Conservation (phyloP, 2,113 vertebrate species). For the Hypomesus transpacificus region DNA sequence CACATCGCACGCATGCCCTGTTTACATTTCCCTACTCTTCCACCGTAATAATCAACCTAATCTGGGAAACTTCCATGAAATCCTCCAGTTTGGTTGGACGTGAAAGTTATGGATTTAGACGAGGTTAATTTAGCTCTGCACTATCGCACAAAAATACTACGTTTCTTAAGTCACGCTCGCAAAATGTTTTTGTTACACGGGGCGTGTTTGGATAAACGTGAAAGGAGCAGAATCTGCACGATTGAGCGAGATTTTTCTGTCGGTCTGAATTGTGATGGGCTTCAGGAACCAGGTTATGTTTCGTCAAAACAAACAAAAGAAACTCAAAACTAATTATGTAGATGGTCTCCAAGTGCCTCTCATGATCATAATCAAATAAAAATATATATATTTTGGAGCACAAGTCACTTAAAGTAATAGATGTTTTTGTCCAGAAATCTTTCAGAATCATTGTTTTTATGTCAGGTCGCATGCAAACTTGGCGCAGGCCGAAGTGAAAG, state of each 20-base stretch:
- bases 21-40: not conserved
- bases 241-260: constrained; percentile 19
- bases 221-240: not conserved
- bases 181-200: constrained; percentile 12
- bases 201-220: constrained; percentile 22
- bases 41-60: constrained; percentile 27
- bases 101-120: constrained; percentile 22
- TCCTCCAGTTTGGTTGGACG: constrained; percentile 27
- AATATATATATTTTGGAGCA: not conserved
- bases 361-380: not conserved
- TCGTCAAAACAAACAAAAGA: constrained; percentile 4
- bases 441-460: not conserved
- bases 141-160: not conserved
- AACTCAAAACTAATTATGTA: constrained; percentile 11
- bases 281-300: not conserved
- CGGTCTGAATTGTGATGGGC: constrained; percentile 4
- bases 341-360: not conserved
- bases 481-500: not conserved
- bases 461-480: not conserved
- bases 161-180: not conserved
- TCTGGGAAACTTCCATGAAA: constrained; percentile 28
- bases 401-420: not conserved
- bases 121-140: constrained; percentile 11
- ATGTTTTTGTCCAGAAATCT: not conserved
- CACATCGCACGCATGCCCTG: constrained; percentile 5